Base-by-base conservation (phyloP, 2,113 vertebrate species). In the Aldabrachelys gigantea region DNA sequence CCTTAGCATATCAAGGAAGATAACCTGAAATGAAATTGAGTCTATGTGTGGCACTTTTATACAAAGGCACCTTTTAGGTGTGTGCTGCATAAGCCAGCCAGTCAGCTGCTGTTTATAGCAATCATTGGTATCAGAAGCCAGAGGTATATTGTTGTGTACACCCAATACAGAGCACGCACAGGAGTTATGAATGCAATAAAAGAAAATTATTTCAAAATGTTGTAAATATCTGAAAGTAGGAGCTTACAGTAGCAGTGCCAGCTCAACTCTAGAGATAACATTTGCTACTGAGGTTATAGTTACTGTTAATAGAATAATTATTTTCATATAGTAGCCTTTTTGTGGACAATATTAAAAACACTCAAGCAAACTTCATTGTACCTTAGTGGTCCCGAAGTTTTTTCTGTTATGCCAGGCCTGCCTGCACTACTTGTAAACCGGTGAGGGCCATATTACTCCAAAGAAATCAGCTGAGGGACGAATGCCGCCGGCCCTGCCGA, bases 151-250 rank as follows among this genome's bases (percentile, higher is more conserved):
- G 35, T 85, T 76, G 35, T 81, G 44, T 21, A 21, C 89, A 27
- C 27, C 81, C 41, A 85, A 90, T 38, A 94, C 50, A 75, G 82
- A 52, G 41, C 50, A 54, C 29, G 52, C 86, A 35, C 11, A 35
- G 88, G 85, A 87, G 3, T 81, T 14, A 57, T 52, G 65, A 13
- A 50, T 49, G 88, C 12, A 52, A n/a, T 12, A 52, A 85, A 31
- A 17, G 56, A 69, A 82, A 50, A n/a, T 76, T 41, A 44, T 47
- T 47, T 78, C 38, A 2, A 0, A 0, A 2, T 0, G 0, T 84
- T 84, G 35, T 80, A 80, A 69, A 21, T 69, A 38, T 16, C n/a
- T 38, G n/a, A 72, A n/a, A 38, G n/a, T 21, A 38, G 17, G 65
- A 38, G 35, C 62, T 72, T 72, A 4, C 10, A 78, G 52, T 3